These are phyloP conservation scores for Plemyria rubiginata DNA, from an alignment of 2,888 invertebrate species.

Conservation along the genomic window DNA sequence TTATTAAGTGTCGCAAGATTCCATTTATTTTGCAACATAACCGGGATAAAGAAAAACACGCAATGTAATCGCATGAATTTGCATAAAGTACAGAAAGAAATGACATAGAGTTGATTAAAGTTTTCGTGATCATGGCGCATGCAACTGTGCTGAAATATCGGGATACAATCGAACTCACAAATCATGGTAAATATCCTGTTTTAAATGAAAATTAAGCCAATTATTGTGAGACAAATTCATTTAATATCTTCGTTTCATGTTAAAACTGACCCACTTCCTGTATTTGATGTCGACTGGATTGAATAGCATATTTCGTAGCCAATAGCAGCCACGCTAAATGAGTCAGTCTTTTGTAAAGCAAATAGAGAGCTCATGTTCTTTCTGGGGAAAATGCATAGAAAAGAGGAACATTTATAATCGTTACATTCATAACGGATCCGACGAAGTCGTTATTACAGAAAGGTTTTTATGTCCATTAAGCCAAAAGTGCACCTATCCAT, in stretches of 20 bases:
- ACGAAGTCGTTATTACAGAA: not conserved
- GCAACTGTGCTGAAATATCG: too few relatives aligned
- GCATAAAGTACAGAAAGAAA: too few relatives aligned
- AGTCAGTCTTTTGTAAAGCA: conserved; percentile 16
- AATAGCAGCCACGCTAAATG: conserved; percentile 33
- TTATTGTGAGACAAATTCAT: conserved; percentile 29
- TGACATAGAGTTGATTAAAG: not conserved
- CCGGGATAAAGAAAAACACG: not conserved
- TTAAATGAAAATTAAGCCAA: conserved; percentile 19
- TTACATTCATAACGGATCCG: conserved; percentile 3
- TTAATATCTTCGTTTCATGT: conserved; percentile 36
- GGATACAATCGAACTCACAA: too few relatives aligned
- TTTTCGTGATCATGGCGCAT: too few relatives aligned
- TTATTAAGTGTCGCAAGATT: not conserved
- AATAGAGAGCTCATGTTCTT: conserved; percentile 10
- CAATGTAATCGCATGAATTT: too few relatives aligned
- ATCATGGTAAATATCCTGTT: too few relatives aligned
- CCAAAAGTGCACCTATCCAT: not conserved
- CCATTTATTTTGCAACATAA: not conserved
- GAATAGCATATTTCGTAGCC: conserved; percentile 33
- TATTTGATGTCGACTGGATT: conserved; percentile 41
- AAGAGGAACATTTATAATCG: conserved; percentile 8
- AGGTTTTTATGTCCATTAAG: not conserved
- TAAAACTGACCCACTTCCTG: conserved; percentile 38
- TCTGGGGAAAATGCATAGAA: conserved; percentile 20